A percentile compares a stretch with the other conserved stretches of the same genome.
Evolutionary conservation across 2,113 vertebrate genomes (phyloP).

Genomic region (Phocoena phocoena): DNA sequence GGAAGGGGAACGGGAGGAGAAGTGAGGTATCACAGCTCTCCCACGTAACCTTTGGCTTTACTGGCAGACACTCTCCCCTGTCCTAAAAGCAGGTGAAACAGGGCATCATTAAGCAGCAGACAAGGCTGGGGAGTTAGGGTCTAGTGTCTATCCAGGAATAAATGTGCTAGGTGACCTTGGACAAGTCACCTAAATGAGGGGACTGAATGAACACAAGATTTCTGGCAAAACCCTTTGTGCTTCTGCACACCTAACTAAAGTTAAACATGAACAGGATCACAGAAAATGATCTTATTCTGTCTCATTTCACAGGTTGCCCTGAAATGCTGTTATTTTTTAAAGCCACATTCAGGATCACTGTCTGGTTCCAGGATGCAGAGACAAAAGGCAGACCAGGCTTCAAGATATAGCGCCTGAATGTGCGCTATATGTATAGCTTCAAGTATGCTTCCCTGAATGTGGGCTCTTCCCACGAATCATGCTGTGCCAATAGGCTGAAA

Average conservation of each 20-base stretch:
- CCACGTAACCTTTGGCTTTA: neutral
- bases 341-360: neutral
- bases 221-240: neutral
- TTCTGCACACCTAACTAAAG: neutral
- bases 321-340: neutral
- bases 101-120: neutral
- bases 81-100: neutral
- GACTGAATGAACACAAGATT: neutral
- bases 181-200: neutral
- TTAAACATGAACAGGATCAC: neutral
- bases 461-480: neutral
- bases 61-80: neutral
- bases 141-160: neutral
- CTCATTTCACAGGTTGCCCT: neutral
- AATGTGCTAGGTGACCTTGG: neutral
- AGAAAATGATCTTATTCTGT: neutral
- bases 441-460: neutral
- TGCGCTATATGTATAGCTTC: too few relatives aligned
- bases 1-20: neutral
- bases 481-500: neutral
- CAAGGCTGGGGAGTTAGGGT: neutral
- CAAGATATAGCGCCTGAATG: neutral
- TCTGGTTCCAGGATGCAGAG: neutral
- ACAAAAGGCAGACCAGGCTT: neutral
- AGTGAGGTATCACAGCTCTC: neutral